These are phyloP conservation scores for Crotalus viridis DNA, from an alignment of 2,113 vertebrate genomes.

Conservation along the genomic window DNA sequence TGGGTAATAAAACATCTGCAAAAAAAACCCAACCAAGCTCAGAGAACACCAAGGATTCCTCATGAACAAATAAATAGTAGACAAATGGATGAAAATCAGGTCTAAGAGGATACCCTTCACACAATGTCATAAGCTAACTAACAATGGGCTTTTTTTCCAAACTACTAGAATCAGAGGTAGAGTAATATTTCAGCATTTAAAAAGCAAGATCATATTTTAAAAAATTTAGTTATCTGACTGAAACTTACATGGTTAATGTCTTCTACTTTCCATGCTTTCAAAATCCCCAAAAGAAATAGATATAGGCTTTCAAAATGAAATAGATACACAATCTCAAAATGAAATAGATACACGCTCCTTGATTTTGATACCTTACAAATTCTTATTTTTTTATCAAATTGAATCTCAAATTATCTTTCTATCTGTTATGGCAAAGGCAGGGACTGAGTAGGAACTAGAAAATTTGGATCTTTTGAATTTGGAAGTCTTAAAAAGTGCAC, in stretches of 20 bases:
- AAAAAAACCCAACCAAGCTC: not conserved
- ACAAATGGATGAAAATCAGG: not conserved
- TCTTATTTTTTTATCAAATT: not conserved
- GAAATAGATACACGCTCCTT: not conserved
- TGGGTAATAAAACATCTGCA: not conserved
- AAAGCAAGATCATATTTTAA: not conserved
- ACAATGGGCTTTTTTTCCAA: not conserved
- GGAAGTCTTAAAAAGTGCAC: not conserved
- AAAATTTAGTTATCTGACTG: not conserved
- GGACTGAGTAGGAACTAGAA: not conserved
- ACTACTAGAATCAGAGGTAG: not conserved
- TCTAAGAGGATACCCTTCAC: not conserved
- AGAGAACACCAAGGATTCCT: not conserved
- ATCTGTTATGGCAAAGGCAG: conserved; percentile 2
- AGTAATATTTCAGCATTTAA: not conserved
- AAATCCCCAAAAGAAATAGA: not conserved
- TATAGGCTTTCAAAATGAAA: not conserved
- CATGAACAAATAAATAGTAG: not conserved
- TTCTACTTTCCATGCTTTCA: not conserved
- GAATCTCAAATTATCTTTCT: not conserved
- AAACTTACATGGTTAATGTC: not conserved
- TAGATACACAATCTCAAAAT: not conserved
- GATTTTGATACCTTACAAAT: not conserved
- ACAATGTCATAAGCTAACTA: not conserved
- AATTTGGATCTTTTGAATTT: not conserved